Evolutionary conservation across 2,113 vertebrate genomes (phyloP).

Genomic region (Sisor rabdophorus): DNA sequence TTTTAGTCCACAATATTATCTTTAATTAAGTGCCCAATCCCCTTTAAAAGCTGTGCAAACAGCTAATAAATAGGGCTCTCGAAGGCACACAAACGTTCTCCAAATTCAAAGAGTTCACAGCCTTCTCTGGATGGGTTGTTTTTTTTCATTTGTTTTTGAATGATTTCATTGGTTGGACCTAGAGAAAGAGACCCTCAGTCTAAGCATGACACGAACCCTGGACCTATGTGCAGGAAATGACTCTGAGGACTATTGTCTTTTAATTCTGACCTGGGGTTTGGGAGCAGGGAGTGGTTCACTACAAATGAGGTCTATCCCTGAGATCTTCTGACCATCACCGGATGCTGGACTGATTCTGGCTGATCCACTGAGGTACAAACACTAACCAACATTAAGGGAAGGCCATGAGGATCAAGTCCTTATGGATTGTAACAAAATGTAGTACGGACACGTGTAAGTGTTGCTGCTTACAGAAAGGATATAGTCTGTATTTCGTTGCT

Average conservation of each 20-base stretch:
- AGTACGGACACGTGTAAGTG: neutral
- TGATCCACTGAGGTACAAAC: constrained; percentile 22
- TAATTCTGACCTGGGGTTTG: constrained; percentile 12
- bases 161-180: constrained; percentile 59
- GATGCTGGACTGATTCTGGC: constrained; percentile 20
- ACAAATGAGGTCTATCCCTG: neutral
- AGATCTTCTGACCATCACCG: constrained; percentile 28
- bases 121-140: constrained; percentile 73
- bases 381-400: constrained; percentile 16
- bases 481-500: neutral
- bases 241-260: constrained; percentile 47
- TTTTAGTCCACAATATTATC: constrained; percentile 74
- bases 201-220: constrained; percentile 46
- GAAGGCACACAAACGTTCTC: constrained; percentile 75
- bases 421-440: constrained; percentile 6
- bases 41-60: constrained; percentile 71
- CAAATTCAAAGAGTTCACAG: constrained; percentile 56
- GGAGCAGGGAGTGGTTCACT: constrained; percentile 37
- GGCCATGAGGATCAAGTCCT: constrained; percentile 17
- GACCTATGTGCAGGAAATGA: constrained; percentile 30
- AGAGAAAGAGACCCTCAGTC: constrained; percentile 64
- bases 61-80: constrained; percentile 64
- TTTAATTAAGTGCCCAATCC: constrained; percentile 75
- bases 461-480: neutral
- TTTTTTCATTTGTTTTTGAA: constrained; percentile 59